Conservation (phyloP, 2,797 vertebrate genomes). For the Microtus obscurus region DNA sequence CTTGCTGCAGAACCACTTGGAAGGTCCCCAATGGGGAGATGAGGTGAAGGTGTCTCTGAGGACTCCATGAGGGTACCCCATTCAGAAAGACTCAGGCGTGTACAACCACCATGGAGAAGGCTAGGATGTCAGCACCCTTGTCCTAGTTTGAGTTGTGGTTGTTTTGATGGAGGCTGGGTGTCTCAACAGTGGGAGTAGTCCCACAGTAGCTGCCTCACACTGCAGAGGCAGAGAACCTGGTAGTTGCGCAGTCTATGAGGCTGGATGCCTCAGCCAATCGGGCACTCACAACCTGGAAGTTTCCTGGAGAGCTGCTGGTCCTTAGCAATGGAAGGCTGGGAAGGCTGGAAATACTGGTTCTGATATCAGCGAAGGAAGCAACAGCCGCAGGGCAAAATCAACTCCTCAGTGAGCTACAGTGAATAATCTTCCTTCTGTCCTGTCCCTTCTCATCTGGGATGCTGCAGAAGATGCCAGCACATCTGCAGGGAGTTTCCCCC, state of each 20-base stretch:
- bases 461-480: neutral
- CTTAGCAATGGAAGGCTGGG: neutral
- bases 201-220: neutral
- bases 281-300: neutral
- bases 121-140: neutral
- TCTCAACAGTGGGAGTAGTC: neutral
- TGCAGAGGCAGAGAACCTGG: neutral
- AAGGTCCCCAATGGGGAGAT: neutral
- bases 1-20: neutral
- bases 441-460: neutral
- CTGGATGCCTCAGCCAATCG: neutral
- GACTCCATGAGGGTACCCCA: neutral
- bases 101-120: neutral
- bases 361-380: neutral
- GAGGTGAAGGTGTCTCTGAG: neutral
- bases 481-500: neutral
- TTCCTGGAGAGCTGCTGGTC: neutral
- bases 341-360: neutral
- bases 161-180: neutral
- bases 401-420: neutral
- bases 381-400: neutral
- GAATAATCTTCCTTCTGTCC: neutral
- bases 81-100: constrained; percentile 21
- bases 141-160: neutral
- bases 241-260: neutral